These are phyloP conservation scores for Microctenopoma stevenorrisi DNA, from an alignment of 2,797 vertebrate genomes.

Conservation along the genomic window DNA sequence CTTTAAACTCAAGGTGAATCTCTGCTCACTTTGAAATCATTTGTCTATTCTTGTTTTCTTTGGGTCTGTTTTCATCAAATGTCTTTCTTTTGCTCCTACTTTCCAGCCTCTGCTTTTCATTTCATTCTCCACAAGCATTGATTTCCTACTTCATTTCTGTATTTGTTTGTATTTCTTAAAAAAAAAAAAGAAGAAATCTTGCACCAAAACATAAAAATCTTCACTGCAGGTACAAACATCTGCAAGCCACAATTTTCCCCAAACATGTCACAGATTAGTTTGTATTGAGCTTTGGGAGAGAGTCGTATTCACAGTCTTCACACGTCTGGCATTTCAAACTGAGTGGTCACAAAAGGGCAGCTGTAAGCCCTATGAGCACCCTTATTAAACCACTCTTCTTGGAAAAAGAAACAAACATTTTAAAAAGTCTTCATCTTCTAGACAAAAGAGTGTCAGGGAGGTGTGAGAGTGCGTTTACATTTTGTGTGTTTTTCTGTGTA, in stretches of 20 bases:
- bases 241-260: conserved; percentile 51
- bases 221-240: conserved; percentile 12
- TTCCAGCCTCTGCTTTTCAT: conserved; percentile 37
- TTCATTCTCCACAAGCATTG: conserved; percentile 25
- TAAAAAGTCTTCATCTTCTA: conserved; percentile 22
- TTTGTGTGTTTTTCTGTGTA: conserved; percentile 3
- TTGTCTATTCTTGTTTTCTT: conserved; percentile 34
- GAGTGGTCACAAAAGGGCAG: conserved; percentile 26
- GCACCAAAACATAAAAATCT: conserved; percentile 40
- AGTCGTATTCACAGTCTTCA: conserved; percentile 31
- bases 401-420: conserved; percentile 18
- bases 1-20: conserved; percentile 90
- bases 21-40: conserved; percentile 41
- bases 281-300: conserved; percentile 40
- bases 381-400: conserved; percentile 30
- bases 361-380: conserved; percentile 13
- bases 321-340: conserved; percentile 21
- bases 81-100: conserved; percentile 19
- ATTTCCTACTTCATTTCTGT: conserved; percentile 45
- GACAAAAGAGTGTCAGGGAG: not conserved
- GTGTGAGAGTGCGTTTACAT: not conserved
- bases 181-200: conserved; percentile 11
- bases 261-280: conserved; percentile 45
- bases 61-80: conserved; percentile 30
- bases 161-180: conserved; percentile 37